phyloP scores from a whole-genome alignment of 1,140 invertebrate species.

The Lethrus apterus region DNA sequence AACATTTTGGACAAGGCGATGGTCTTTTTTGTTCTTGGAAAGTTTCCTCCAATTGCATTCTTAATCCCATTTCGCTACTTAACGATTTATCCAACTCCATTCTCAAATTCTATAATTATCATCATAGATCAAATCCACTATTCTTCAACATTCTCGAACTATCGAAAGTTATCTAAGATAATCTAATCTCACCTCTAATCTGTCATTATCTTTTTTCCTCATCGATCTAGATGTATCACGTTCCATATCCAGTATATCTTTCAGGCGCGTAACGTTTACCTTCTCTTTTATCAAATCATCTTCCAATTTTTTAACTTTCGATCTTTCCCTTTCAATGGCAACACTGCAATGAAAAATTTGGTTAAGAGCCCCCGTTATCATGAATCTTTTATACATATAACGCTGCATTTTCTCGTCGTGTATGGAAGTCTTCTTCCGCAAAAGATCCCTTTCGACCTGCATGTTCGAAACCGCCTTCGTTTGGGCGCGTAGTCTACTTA shows the following conservation, averaged over 20 bases:
- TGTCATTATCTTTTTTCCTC: not conserved
- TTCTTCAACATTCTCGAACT: not conserved
- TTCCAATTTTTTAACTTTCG: constrained; percentile 14
- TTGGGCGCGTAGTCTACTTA: constrained; percentile 16
- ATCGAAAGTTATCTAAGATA: not conserved
- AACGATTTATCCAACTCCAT: not conserved
- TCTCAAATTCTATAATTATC: constrained; percentile 7
- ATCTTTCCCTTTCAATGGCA: constrained; percentile 13
- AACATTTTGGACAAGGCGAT: too few relatives aligned
- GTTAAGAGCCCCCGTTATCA: not conserved
- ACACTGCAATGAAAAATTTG: constrained; percentile 1
- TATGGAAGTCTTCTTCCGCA: constrained; percentile 15
- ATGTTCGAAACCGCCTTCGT: constrained; percentile 15
- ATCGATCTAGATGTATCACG: constrained; percentile 5
- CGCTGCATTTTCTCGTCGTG: constrained; percentile 19
- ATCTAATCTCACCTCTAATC: not conserved
- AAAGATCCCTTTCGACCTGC: constrained; percentile 14
- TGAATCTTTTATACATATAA: constrained; percentile 13
- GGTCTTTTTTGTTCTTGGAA: constrained; percentile 13
- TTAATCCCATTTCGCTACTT: constrained; percentile 7
- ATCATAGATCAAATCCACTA: not conserved
- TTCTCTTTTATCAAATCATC: constrained; percentile 17
- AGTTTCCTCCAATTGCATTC: constrained; percentile 10
- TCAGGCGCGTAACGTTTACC: constrained; percentile 6
- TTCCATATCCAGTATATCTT: constrained; percentile 13